Evolutionary conservation across 2,113 vertebrate species (phyloP).

Genomic region (Ivindomyrus marchei): DNA sequence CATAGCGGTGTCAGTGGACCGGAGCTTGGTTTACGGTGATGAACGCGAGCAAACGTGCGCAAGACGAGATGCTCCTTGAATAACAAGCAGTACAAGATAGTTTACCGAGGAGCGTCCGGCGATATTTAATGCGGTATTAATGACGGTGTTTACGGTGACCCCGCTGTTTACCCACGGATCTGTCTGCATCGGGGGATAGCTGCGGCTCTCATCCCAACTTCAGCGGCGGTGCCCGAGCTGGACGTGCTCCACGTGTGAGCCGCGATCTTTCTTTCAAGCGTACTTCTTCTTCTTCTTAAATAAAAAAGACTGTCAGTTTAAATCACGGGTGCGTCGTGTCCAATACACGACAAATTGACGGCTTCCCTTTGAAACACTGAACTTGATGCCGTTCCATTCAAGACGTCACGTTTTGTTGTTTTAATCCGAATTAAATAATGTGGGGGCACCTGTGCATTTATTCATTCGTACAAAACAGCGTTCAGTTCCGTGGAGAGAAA

Average conservation of each 20-base stretch:
- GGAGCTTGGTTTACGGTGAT: neutral
- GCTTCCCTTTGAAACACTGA: neutral
- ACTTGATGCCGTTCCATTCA: neutral
- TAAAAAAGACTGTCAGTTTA: neutral
- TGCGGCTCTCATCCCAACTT: neutral
- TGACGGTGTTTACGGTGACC: neutral
- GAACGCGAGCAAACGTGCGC: neutral
- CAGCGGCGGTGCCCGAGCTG: neutral
- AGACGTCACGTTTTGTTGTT: neutral
- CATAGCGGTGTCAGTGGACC: neutral
- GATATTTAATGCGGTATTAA: neutral
- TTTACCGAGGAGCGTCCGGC: neutral
- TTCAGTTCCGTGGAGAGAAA: neutral
- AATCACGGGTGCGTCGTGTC: neutral
- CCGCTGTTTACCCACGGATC: neutral
- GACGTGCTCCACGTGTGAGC: neutral
- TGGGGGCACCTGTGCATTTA: neutral
- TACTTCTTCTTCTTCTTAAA: neutral
- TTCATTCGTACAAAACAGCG: neutral
- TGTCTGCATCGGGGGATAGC: neutral
- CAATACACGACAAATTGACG: neutral
- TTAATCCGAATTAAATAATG: neutral
- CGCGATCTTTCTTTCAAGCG: neutral
- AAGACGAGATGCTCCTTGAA: neutral
- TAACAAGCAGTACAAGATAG: neutral